Evolutionary conservation across 1,140 invertebrate species (phyloP), one percentile per base, ranked within the genome.

Genomic region (Neodiprion virginianus): DNA sequence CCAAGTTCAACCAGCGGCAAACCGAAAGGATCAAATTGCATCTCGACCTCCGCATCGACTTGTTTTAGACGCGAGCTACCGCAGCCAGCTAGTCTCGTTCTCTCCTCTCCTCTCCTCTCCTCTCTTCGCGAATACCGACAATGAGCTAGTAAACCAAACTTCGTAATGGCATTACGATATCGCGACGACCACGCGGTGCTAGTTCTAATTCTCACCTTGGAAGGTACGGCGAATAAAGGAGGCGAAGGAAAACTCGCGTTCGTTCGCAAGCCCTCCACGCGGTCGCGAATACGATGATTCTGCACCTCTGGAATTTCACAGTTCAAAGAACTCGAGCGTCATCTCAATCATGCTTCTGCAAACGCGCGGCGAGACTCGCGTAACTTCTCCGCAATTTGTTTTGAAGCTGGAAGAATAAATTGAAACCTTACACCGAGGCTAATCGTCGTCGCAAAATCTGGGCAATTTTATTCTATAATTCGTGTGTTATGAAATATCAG

Each of bases 21-120:
- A 81, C 79, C 76, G 50, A 78, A 76, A 77, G 81, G 82, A 86
- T 86, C 84, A 81, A 85, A 85, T 85, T 86, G 83, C 85, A 82
- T 82, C 83, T 81, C 76, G 79, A 84, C 82, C 79, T 78, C 75
- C 81, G 82, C 80, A 80, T 79, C 82, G 79, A 82, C 77, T 82
- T 79, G 79, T 82, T 81, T 81, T 83, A 78, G 78, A 70, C 75
- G 40, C 70, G 72, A 61, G 53, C 53, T 61, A 61, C 53, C 53
- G 53, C n/a, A 40, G 28, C 28, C 5, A 40, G 28, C 28, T 40
- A 40, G 28, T 40, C 28, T 40, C 28, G 28, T 40, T 40, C 28
- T 40, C 28, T 40, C 2, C 28, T 40, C 28, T 40, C 28, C 28
- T 40, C 17, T 21, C 17, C 28, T 40, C 28, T 40, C 2, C 28